A percentile compares a stretch with the other conserved stretches of the same genome.
Evolutionary conservation across 2,888 invertebrate species (phyloP).

Genomic region (Ormia ochracea): DNA sequence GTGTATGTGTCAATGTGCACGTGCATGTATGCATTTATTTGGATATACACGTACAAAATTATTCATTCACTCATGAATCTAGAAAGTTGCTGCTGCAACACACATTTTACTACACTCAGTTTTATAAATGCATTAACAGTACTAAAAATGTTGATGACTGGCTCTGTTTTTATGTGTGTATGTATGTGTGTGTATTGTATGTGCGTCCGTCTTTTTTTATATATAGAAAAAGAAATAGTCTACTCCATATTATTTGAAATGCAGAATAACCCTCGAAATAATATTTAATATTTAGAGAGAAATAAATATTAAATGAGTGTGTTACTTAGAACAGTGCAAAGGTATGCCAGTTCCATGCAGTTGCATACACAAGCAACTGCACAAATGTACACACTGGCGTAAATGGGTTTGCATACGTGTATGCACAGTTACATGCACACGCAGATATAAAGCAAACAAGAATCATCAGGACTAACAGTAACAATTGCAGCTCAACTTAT

Average conservation of each 20-base stretch:
- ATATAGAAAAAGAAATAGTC: conserved; percentile 33
- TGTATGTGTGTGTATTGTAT: background rate
- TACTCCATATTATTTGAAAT: conserved; percentile 50
- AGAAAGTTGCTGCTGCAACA: conserved; percentile 30
- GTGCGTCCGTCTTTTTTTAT: no score
- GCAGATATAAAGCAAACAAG: conserved; percentile 42
- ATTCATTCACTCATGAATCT: conserved; percentile 50
- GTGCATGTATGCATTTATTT: background rate
- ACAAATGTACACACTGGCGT: background rate
- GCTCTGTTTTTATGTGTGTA: background rate
- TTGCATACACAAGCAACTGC: conserved; percentile 60
- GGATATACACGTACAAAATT: conserved; percentile 25
- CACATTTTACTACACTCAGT: background rate
- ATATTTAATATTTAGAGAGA: conserved; percentile 78
- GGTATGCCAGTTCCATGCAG: conserved; percentile 69
- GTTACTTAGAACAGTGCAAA: conserved; percentile 77
- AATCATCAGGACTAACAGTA: conserved; percentile 41
- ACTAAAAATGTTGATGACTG: background rate
- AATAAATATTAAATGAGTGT: conserved; percentile 78
- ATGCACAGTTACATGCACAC: conserved; percentile 25
- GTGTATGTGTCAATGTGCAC: background rate
- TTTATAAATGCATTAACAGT: background rate
- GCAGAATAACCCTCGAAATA: conserved; percentile 74
- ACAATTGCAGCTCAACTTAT: conserved; percentile 35
- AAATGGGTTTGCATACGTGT: conserved; percentile 60